Base-by-base conservation (phyloP, 2,113 vertebrate genomes). In the Microcebus ravelobensis region DNA sequence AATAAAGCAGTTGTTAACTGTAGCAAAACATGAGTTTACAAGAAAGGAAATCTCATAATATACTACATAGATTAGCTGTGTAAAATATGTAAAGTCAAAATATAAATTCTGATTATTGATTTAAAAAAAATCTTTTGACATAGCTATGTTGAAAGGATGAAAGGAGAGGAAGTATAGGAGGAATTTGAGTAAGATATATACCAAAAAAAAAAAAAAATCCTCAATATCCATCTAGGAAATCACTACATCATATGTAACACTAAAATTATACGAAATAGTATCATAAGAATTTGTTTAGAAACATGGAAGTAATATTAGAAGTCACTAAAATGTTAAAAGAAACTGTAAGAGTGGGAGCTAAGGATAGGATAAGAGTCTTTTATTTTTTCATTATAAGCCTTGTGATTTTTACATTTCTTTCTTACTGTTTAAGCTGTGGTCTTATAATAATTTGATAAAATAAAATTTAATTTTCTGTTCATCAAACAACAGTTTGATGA, bases 371-470 rank as follows among this genome's bases (percentile, higher is more conserved):
- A 29, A 29, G 18, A 8, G 1, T 7, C 59, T 1, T 61, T 71
- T 48, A 61, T 52, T n/a, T 67, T 83, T 36, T 31, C 39, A 48
- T 90, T 94, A 20, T 68, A 17, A 90, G 12, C 63, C 34, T 71
- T 87, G 25, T 17, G 0, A 8, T 45, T n/a, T 14, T 57, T 57
- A 57, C 55, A 57, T 67, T 93, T 70, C 45, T 87, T 67, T 68
- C 59, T 61, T 39, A 59, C 52, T 71, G 31, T 57, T 70, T 80
- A 36, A 79, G 12, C 36, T 48, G 79, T 5, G 23, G 2, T 59
- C 39, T 59, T 80, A 29, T 80, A 52, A 50, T 92, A 93, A 93
- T 87, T 59, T 80, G 18, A 87, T 23, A 39, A 70, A 93, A 79
- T 39, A 61, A 70, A 70, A 18, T 71, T 61, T 36, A 50, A 71